Percentiles rank a stretch among this genome's conserved stretches.
Evolutionary conservation across 2,797 vertebrate genomes (phyloP).

Genomic region (Eupleurogrammus muticus): DNA sequence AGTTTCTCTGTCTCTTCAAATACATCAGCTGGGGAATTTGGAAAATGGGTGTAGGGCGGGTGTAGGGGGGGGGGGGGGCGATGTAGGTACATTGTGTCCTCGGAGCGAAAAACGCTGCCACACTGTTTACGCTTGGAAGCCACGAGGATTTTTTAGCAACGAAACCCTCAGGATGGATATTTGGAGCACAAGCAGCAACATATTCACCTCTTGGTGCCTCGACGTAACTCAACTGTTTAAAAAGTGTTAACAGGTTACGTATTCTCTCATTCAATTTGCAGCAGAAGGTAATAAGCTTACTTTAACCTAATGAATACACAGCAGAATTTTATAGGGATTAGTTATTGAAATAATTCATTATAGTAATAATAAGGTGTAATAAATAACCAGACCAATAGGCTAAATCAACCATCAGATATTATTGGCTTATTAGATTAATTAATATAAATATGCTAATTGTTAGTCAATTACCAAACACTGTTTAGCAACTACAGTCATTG

Average conservation of each 20-base stretch:
- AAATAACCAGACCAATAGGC: background rate
- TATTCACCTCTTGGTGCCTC: background rate
- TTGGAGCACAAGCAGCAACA: slow-evolving; percentile 7
- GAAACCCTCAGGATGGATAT: slow-evolving; percentile 29
- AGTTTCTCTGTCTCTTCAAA: slow-evolving; percentile 73
- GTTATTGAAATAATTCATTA: too few relatives aligned
- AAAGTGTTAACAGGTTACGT: background rate
- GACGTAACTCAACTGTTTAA: background rate
- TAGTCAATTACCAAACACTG: background rate
- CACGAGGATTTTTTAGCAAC: slow-evolving; percentile 10
- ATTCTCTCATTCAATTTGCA: background rate
- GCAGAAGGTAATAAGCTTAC: background rate
- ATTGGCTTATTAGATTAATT: too few relatives aligned
- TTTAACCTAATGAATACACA: background rate
- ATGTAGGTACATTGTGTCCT: slow-evolving; percentile 60
- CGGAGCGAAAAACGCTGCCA: slow-evolving; percentile 37
- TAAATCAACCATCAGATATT: background rate
- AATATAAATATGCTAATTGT: too few relatives aligned
- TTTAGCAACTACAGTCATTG: background rate
- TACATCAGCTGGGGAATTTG: slow-evolving; percentile 73
- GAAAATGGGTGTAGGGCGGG: slow-evolving; percentile 68
- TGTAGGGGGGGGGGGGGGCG: slow-evolving; percentile 52
- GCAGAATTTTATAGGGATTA: background rate
- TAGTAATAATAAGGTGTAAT: background rate
- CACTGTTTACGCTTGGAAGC: slow-evolving; percentile 58